Evolutionary conservation across 2,797 vertebrate species (phyloP).

Genomic region (Carduelis carduelis): DNA sequence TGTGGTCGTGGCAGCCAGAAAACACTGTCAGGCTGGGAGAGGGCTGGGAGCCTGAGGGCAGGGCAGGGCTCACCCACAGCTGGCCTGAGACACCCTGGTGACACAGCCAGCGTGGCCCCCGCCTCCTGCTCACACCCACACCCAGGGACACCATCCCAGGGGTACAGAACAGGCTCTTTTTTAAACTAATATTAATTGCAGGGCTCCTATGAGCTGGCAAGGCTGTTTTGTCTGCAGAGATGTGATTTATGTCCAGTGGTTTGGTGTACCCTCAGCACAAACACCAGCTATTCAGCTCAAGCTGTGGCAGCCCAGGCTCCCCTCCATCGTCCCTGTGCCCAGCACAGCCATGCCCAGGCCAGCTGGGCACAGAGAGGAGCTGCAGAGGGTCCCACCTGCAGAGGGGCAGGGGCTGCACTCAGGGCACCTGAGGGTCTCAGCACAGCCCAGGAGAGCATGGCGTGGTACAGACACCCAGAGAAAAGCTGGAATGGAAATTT

Average conservation of each 20-base stretch:
- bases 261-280: not conserved
- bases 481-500: not conserved
- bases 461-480: rapidly evolving
- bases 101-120: rapidly evolving
- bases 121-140: not conserved
- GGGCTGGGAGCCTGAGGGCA: not conserved
- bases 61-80: not conserved
- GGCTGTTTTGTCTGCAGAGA: not conserved
- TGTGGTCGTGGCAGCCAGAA: not conserved
- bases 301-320: not conserved
- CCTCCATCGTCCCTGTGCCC: rapidly evolving
- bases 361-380: not conserved
- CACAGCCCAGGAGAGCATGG: rapidly evolving
- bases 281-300: not conserved
- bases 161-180: not conserved
- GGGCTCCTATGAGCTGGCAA: not conserved
- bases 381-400: not conserved
- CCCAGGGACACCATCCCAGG: not conserved
- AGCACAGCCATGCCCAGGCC: rapidly evolving
- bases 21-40: not conserved
- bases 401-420: rapidly evolving
- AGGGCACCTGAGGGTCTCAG: rapidly evolving
- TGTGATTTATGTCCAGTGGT: not conserved
- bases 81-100: not conserved
- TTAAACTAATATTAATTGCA: not conserved